phyloP scores from a whole-genome alignment of 2,113 vertebrate species.

The Bufo gargarizans region DNA sequence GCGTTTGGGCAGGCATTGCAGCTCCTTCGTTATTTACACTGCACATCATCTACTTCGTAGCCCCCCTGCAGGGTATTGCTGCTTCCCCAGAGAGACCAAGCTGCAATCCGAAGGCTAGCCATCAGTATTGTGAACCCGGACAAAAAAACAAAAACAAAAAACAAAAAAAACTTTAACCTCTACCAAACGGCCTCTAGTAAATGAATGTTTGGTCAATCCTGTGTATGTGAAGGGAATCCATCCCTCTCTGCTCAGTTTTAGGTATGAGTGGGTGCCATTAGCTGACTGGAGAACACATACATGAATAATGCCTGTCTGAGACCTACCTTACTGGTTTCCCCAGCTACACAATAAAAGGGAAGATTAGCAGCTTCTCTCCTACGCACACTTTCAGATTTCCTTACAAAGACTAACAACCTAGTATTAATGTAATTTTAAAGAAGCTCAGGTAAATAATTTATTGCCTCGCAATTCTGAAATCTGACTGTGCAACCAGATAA shows the following conservation, averaged over 20 bases:
- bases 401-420: conserved; percentile 1
- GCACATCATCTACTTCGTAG: no score
- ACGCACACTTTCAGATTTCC: neutral
- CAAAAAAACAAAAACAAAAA: no score
- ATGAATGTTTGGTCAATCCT: no score
- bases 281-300: neutral
- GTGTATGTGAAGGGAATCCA: no score
- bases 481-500: conserved; percentile 36
- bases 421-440: conserved; percentile 43
- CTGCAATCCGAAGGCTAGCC: no score
- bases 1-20: no score
- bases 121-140: no score
- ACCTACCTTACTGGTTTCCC: conserved; percentile 6
- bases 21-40: no score
- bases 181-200: no score
- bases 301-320: neutral
- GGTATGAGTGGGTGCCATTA: neutral
- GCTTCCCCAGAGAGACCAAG: no score
- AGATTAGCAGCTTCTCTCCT: conserved; percentile 2
- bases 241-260: neutral
- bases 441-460: conserved; percentile 47
- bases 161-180: no score
- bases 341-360: neutral
- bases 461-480: conserved; percentile 4
- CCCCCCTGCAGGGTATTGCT: no score